Base-by-base conservation (phyloP, 2,113 vertebrate species). In the Zosterops japonicus region DNA sequence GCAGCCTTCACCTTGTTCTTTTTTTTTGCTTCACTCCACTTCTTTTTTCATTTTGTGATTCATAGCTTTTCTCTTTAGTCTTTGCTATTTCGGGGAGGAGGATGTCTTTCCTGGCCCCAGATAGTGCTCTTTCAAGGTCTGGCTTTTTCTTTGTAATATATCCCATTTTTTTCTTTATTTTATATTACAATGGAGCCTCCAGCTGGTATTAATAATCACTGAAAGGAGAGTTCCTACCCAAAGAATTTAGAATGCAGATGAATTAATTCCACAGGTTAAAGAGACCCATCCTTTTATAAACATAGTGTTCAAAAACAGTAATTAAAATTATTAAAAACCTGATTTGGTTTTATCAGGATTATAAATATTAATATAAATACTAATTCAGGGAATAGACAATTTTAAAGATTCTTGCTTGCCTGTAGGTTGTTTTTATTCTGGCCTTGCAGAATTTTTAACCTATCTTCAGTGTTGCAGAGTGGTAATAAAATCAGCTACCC, bases 291-390 rank as follows among this genome's bases (percentile, higher is more conserved):
- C 33, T 85, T 87, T 89, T 42, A 75, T 56, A 52, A 78, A 44
- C 28, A 35, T 4, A 36, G 60, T 60, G 31, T 82, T 87, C 17
- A 60, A 87, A 92, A 83, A 33, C 5, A 74, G 29, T 67, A 76
- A 91, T 87, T 90, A 90, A 83, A 93, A 88, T 61, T 31, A 83
- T 52, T 63, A 60, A 90, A 46, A 88, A 83, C 18, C 31, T 81
- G 25, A 81, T 90, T 86, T 70, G 20, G n/a, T 83, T 63, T 9
- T 81, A 42, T 83, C 41, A 60, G 68, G 42, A 42, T 83, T 81
- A n/a, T 22, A 72, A 83, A 12, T 65, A 70, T 67, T 76, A 77
- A 70, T 67, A 74, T 50, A 94, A 91, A 90, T 52, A 77, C 41
- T 71, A 53, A 46, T 83, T 88, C 74, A 71, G n/a, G 7, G 29